Evolutionary conservation across 2,797 vertebrate species (phyloP).

Genomic region (Streptopelia turtur): DNA sequence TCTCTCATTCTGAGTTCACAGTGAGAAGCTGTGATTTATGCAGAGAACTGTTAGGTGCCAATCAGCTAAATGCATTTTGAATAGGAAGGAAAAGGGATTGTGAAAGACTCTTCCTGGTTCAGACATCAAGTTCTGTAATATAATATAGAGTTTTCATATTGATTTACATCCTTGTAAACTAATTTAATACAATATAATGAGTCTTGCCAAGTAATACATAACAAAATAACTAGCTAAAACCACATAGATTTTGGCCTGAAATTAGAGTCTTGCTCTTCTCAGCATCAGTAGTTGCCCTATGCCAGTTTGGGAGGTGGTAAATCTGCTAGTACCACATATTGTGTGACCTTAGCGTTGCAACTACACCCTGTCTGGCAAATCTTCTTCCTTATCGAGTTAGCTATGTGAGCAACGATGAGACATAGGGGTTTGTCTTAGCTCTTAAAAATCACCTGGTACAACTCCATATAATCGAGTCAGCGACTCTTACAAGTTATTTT

Average conservation of each 20-base stretch:
- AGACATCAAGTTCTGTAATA: background rate
- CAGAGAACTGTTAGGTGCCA: background rate
- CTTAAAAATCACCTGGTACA: background rate
- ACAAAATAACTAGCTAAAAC: background rate
- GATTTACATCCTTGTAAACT: background rate
- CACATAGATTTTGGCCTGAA: background rate
- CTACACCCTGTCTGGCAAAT: fast-evolving
- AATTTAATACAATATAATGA: background rate
- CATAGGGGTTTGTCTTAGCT: background rate
- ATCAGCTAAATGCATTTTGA: background rate
- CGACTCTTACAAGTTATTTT: fast-evolving
- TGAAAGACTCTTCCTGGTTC: background rate
- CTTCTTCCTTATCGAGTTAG: background rate
- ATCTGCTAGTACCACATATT: fast-evolving
- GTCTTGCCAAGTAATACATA: background rate
- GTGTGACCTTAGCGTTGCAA: fast-evolving
- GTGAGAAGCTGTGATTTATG: background rate
- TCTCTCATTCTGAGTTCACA: background rate
- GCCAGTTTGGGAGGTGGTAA: fast-evolving
- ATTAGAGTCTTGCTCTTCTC: fast-evolving
- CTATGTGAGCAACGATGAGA: fast-evolving
- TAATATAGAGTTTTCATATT: fast-evolving
- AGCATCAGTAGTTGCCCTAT: background rate
- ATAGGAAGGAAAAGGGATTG: background rate
- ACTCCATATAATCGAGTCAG: fast-evolving